Conservation (phyloP, 2,113 vertebrate species). For the Peromyscus californicus region DNA sequence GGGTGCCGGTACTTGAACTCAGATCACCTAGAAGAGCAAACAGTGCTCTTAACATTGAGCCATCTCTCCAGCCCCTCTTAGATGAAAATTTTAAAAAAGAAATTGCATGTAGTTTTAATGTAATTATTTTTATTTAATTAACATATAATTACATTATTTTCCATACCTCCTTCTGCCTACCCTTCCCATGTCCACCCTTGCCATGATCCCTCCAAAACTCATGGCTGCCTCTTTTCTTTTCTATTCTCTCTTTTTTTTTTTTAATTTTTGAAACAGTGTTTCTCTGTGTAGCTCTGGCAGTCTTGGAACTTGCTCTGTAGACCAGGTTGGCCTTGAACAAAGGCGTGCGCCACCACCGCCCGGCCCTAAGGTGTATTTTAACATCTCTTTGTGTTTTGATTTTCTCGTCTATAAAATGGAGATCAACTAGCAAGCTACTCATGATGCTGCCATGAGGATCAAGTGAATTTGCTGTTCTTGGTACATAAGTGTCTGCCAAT, state of each 20-base stretch:
- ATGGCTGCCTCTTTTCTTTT: not conserved
- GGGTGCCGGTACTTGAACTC: not conserved
- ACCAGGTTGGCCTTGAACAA: not conserved
- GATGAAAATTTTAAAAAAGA: not conserved
- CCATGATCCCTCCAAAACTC: not conserved
- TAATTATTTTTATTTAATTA: not conserved
- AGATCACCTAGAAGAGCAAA: not conserved
- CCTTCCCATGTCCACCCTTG: not conserved
- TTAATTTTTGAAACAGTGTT: not conserved
- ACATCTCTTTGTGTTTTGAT: not conserved
- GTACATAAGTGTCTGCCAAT: not conserved
- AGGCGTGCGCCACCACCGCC: no score
- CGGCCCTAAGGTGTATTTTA: not conserved
- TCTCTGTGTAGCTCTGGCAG: not conserved
- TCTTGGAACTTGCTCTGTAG: not conserved
- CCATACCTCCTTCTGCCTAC: not conserved
- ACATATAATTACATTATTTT: not conserved
- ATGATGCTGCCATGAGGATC: not conserved
- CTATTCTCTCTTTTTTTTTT: not conserved
- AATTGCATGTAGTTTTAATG: not conserved
- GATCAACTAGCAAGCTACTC: not conserved
- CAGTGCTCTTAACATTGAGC: not conserved
- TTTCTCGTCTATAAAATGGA: constrained; percentile 5
- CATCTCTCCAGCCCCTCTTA: not conserved
- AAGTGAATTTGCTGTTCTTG: not conserved